Evolutionary conservation across 1,140 invertebrate species (phyloP).

Genomic region (Calosoma granatense): DNA sequence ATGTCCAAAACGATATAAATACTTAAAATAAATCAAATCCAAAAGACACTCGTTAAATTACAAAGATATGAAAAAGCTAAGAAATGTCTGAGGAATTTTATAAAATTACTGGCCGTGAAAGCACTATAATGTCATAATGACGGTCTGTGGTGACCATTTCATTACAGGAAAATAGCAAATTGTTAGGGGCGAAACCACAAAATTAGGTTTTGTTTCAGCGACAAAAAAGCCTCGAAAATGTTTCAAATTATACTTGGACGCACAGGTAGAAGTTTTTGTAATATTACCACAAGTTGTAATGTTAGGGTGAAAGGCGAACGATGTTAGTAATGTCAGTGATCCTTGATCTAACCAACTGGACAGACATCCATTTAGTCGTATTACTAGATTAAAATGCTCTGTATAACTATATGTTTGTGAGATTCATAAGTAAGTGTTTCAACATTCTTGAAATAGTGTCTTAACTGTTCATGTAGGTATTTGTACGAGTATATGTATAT

Average conservation of each 20-base stretch:
- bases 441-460: too few relatives aligned
- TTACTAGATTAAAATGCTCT: too few relatives aligned
- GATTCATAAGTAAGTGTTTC: too few relatives aligned
- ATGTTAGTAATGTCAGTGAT: too few relatives aligned
- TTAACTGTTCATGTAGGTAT: too few relatives aligned
- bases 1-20: too few relatives aligned
- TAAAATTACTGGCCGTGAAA: background rate
- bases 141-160: constrained; percentile 5
- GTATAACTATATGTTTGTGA: too few relatives aligned
- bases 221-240: background rate
- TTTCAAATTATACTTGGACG: background rate
- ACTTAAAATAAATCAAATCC: constrained; percentile 1
- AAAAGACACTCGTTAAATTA: background rate
- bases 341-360: too few relatives aligned
- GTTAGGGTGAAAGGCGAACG: background rate
- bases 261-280: background rate
- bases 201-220: background rate
- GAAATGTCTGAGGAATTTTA: background rate
- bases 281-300: too few relatives aligned
- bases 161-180: constrained; percentile 7
- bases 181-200: background rate
- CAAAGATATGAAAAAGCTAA: background rate
- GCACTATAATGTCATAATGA: constrained; percentile 1
- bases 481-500: too few relatives aligned
- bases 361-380: too few relatives aligned